These are phyloP conservation scores for Gasterosteus aculeatus DNA, from an alignment of 2,113 vertebrate genomes.

Conservation along the genomic window DNA sequence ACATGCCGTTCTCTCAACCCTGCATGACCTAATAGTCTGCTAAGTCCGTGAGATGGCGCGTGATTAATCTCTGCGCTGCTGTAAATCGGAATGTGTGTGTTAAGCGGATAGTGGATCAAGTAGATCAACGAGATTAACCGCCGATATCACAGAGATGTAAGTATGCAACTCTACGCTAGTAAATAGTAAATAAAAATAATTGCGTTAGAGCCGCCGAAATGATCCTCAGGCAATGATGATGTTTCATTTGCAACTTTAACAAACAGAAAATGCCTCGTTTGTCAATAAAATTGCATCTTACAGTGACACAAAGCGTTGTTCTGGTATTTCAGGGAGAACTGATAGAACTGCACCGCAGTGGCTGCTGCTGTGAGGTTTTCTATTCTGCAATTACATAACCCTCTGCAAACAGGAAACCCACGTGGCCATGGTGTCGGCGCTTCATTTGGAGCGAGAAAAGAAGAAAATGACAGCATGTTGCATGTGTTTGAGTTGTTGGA, in stretches of 20 bases:
- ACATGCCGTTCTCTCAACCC: slow-evolving; percentile 56
- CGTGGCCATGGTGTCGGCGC: slow-evolving; percentile 4
- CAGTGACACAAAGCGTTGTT: slow-evolving; percentile 16
- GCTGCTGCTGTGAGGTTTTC: slow-evolving; percentile 12
- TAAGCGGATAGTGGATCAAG: slow-evolving; percentile 46
- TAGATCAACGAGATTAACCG: slow-evolving; percentile 59
- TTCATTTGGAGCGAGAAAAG: slow-evolving; percentile 8
- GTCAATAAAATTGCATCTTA: slow-evolving; percentile 14
- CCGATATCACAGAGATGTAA: slow-evolving; percentile 34
- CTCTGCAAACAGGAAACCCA: slow-evolving; percentile 48
- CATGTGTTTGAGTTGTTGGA: background rate
- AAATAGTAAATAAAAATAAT: slow-evolving; percentile 25
- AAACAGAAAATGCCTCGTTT: background rate
- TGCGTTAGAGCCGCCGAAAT: slow-evolving; percentile 12
- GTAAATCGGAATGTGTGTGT: slow-evolving; percentile 61
- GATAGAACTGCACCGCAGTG: slow-evolving; percentile 23
- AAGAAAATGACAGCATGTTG: slow-evolving; percentile 16
- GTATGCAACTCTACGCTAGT: slow-evolving; percentile 38
- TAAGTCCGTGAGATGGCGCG: slow-evolving; percentile 36
- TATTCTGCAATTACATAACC: slow-evolving; percentile 30
- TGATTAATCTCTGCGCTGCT: slow-evolving; percentile 30
- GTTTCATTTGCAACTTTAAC: slow-evolving; percentile 15
- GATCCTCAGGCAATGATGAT: background rate
- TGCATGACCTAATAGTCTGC: slow-evolving; percentile 36
- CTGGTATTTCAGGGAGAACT: slow-evolving; percentile 3